A percentile compares a stretch with the other conserved stretches of the same genome.
phyloP scores from a whole-genome alignment of 2,113 vertebrate species.

The Motacilla alba region DNA sequence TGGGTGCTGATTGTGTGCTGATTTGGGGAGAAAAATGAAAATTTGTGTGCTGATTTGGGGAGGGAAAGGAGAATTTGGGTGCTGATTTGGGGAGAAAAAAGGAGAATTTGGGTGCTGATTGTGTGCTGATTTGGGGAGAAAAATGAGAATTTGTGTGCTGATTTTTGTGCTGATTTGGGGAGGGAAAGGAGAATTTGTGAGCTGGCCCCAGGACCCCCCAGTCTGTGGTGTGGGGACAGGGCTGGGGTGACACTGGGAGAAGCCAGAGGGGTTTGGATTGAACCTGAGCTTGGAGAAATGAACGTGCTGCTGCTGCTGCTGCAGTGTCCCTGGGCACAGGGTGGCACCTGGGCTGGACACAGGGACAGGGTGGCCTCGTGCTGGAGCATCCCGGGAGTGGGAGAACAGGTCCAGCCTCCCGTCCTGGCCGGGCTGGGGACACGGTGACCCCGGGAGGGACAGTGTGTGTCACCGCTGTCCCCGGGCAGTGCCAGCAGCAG shows the following conservation, averaged over 20 bases:
- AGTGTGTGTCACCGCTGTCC: neutral
- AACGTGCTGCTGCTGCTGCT: neutral
- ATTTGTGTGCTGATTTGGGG: too few species aligned
- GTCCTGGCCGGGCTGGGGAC: neutral
- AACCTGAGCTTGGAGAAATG: neutral
- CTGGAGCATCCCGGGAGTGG: neutral
- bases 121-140: too few species aligned
- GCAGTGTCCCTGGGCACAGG: fast-evolving
- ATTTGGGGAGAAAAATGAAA: too few species aligned
- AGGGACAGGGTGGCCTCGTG: neutral
- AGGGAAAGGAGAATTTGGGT: too few species aligned
- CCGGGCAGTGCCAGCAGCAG: neutral
- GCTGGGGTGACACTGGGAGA: neutral
- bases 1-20: too few species aligned
- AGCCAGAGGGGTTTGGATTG: too few species aligned
- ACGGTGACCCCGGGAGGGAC: neutral
- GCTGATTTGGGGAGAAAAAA: too few species aligned
- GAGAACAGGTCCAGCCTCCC: neutral
- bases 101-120: too few species aligned
- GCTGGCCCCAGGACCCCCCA: too few species aligned
- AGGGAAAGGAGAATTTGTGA: too few species aligned
- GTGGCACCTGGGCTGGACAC: fast-evolving
- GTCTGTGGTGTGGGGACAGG: neutral
- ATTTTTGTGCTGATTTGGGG: too few species aligned
- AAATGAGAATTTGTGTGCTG: too few species aligned